Evolutionary conservation across 2,113 vertebrate species (phyloP).

Genomic region (Dicentrarchus labrax): DNA sequence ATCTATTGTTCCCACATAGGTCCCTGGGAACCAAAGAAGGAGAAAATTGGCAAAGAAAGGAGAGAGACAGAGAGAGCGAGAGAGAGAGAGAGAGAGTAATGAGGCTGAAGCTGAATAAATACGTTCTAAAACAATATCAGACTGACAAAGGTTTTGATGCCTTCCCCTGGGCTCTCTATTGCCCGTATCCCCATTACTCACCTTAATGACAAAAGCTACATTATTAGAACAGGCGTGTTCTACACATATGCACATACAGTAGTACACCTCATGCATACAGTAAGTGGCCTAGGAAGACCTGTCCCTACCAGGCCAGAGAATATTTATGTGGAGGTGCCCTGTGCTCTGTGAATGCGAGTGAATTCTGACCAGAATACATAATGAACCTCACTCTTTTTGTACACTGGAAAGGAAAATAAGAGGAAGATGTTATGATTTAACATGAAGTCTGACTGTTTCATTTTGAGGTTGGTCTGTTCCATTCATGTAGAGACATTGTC

Average conservation of each 20-base stretch:
- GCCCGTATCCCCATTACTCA: constrained; percentile 55
- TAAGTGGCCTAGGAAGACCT: neutral
- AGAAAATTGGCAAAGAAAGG: constrained; percentile 65
- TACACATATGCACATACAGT: constrained; percentile 10
- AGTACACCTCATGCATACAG: neutral
- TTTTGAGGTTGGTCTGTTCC: neutral
- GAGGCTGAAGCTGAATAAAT: constrained; percentile 80
- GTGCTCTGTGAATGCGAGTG: neutral
- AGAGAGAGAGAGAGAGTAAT: constrained; percentile 62
- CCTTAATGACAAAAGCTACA: constrained; percentile 58
- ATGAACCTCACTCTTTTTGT: neutral
- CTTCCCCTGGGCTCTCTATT: constrained; percentile 36
- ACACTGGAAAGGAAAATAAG: neutral
- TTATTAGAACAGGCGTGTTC: constrained; percentile 41
- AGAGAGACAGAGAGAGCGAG: constrained; percentile 21
- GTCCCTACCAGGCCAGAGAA: neutral
- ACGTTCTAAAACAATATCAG: constrained; percentile 78
- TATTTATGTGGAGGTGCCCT: neutral
- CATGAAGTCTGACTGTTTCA: neutral
- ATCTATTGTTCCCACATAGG: constrained; percentile 82
- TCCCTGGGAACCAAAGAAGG: constrained; percentile 71
- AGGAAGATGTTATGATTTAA: neutral
- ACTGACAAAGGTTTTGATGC: constrained; percentile 62
- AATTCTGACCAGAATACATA: neutral
- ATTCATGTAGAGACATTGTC: neutral